These are phyloP conservation scores for Brotula barbata DNA, from an alignment of 2,797 vertebrate genomes.

Conservation along the genomic window DNA sequence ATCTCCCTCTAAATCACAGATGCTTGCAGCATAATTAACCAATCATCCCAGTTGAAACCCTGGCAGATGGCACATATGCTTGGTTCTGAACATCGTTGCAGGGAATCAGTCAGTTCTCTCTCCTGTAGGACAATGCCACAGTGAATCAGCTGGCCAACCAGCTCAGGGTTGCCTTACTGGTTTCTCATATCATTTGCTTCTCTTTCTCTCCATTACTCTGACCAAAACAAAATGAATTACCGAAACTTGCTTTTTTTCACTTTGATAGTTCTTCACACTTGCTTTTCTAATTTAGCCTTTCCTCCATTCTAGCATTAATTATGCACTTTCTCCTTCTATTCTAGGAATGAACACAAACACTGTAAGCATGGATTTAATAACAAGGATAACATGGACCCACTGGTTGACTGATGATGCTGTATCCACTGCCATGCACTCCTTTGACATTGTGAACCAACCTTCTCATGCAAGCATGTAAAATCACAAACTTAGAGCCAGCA, in stretches of 20 bases:
- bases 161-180: slow-evolving; percentile 58
- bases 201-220: slow-evolving; percentile 2
- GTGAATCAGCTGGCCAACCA: slow-evolving; percentile 55
- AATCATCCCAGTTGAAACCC: slow-evolving; percentile 55
- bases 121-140: slow-evolving; percentile 49
- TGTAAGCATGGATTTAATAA: not conserved
- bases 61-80: slow-evolving; percentile 38
- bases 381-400: too few relatives aligned
- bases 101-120: slow-evolving; percentile 50
- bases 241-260: slow-evolving; percentile 8
- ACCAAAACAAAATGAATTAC: slow-evolving; percentile 1
- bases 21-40: slow-evolving; percentile 67
- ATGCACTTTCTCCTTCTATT: not conserved
- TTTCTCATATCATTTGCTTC: slow-evolving; percentile 29
- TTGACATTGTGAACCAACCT: too few relatives aligned
- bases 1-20: slow-evolving; percentile 62
- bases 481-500: too few relatives aligned
- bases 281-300: not conserved
- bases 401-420: too few relatives aligned
- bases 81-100: slow-evolving; percentile 48
- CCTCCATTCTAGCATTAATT: not conserved
- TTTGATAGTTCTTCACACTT: not conserved
- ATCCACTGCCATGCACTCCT: too few relatives aligned
- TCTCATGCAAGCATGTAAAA: too few relatives aligned
- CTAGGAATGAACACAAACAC: not conserved